Evolutionary conservation across 2,888 invertebrate species (phyloP).

Genomic region (Aricia artaxerxes): DNA sequence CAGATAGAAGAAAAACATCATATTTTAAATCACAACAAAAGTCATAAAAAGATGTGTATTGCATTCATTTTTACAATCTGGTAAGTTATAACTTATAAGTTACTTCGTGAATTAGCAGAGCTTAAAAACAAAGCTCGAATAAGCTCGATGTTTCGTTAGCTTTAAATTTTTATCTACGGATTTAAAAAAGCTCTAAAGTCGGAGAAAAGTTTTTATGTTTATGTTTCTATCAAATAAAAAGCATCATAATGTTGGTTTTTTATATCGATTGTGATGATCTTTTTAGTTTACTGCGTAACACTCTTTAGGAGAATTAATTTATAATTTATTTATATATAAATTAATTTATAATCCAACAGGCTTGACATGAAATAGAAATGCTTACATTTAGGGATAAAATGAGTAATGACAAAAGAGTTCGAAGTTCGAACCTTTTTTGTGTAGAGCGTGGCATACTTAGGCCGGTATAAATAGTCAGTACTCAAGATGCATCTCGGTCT

Average conservation of each 20-base stretch:
- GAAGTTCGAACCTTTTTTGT: too few species aligned
- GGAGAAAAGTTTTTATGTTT: neutral
- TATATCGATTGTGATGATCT: neutral
- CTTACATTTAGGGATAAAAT: neutral
- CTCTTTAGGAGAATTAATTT: neutral
- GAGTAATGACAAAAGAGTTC: too few species aligned
- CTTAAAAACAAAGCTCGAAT: conserved; percentile 18
- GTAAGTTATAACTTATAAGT: neutral
- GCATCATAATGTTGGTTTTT: neutral
- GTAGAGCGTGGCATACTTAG: too few species aligned
- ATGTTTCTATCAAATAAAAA: neutral
- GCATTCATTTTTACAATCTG: neutral
- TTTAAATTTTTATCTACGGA: conserved; percentile 19
- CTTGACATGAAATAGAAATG: neutral
- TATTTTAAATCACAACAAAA: too few species aligned
- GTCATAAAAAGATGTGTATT: neutral
- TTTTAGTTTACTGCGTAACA: neutral
- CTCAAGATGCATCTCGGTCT: too few species aligned
- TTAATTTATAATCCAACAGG: neutral
- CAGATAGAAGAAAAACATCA: too few species aligned
- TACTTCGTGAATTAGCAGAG: conserved; percentile 22
- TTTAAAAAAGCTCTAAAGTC: conserved; percentile 3
- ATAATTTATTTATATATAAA: too few species aligned
- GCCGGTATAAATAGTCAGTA: too few species aligned
- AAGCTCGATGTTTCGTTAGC: conserved; percentile 19